These are phyloP conservation scores for Phrynocephalus forsythii DNA, from an alignment of 2,797 vertebrate species.

Conservation along the genomic window DNA sequence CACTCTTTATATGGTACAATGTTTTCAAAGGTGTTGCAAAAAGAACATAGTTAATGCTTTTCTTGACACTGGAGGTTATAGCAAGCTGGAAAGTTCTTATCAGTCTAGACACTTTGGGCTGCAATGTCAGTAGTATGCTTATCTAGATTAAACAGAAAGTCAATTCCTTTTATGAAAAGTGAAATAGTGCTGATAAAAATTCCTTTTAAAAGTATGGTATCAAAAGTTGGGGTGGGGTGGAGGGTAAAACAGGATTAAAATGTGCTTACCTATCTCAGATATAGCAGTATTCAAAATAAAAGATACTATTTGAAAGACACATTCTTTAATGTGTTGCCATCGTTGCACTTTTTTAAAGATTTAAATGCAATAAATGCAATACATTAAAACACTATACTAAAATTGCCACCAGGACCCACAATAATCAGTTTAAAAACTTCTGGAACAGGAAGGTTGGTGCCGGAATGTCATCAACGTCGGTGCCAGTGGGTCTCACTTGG, in stretches of 20 bases:
- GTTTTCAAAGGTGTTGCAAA: neutral
- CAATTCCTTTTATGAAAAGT: slow-evolving; percentile 10
- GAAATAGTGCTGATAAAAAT: neutral
- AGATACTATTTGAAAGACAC: neutral
- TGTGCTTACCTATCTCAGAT: neutral
- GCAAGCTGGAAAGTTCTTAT: neutral
- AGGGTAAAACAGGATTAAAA: too few relatives aligned
- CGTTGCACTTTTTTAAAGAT: neutral
- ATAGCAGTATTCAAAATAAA: neutral
- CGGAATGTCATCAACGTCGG: too few relatives aligned
- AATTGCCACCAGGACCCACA: too few relatives aligned
- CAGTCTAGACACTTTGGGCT: neutral
- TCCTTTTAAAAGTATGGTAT: too few relatives aligned
- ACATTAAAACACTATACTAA: too few relatives aligned
- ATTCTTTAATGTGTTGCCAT: neutral
- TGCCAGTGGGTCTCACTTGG: too few relatives aligned
- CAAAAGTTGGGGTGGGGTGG: too few relatives aligned
- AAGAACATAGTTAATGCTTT: neutral
- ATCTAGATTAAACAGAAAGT: neutral
- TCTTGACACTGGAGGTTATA: neutral
- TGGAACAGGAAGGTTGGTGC: too few relatives aligned
- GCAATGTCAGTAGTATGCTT: neutral
- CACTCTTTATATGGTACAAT: neutral
- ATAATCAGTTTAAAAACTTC: too few relatives aligned
- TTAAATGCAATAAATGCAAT: too few relatives aligned